Evolutionary conservation across 2,888 invertebrate genomes (phyloP), one percentile per base, ranked within the genome.

Genomic region (Cheilosia soror): DNA sequence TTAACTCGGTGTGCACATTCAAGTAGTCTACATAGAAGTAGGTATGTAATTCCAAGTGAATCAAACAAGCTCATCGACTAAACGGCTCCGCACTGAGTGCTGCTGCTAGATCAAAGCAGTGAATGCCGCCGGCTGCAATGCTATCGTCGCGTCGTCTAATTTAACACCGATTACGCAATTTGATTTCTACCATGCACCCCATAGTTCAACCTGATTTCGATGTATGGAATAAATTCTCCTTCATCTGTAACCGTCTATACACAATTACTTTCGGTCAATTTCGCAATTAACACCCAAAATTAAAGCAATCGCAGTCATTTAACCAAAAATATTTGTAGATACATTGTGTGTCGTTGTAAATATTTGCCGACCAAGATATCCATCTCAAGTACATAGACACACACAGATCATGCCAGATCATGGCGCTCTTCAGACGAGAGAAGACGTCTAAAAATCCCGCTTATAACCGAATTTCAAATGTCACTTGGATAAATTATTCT

Each of bases 161-260:
- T 68, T 66, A 33, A 58, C 76, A 76, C 68, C 76, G 60, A 76
- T 76, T 76, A 76, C 76, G 60, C 66, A 76, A 76, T 76, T 76
- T 76, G 60, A 71, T 76, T 49, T 76, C 76, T 53, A 51, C 68
- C 55, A 53, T 76, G 66, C 76, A 60, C 66, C 76, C 58, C 66
- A n/a, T n/a, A 60, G 66, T 76, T 60, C 60, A 68, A 60, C 40
- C 76, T 44, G 58, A 68, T 60, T 76, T 51, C 68, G 33, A 75
- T 57, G 13, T 13, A 55, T 57, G 49, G 49, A 75, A 75, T 75
- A 27, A 57, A 76, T 76, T 76, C 68, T 66, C 57, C 60, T 40
- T 57, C 58, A 25, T 25, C 7, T 9, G 15, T 5, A 20, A 20
- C 20, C 2, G n/a, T n/a, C n/a, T n/a, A n/a, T 7, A 66, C 47